Percentiles rank a stretch among this genome's conserved stretches.
phyloP scores from a whole-genome alignment of 2,888 invertebrate genomes.

The Ophion slaviceki region DNA sequence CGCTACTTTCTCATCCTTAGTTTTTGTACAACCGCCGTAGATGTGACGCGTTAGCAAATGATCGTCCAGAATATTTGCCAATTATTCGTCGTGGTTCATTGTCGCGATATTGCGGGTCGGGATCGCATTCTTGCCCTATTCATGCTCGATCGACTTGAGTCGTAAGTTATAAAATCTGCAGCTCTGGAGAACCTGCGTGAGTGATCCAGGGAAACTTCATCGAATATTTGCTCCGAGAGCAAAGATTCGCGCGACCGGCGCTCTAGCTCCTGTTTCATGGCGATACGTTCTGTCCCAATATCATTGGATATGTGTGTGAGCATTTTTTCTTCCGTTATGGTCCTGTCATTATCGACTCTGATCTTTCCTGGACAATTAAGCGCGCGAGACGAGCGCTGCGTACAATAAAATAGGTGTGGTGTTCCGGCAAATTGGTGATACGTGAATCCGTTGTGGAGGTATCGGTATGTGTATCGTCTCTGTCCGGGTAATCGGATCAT shows the following conservation, averaged over 20 bases:
- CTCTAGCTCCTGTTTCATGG: too few relatives aligned
- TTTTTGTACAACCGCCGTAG: background rate
- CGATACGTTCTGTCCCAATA: too few relatives aligned
- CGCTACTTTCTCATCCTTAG: background rate
- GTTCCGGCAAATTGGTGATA: background rate
- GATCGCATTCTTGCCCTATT: background rate
- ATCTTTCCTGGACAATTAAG: too few relatives aligned
- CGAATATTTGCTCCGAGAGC: too few relatives aligned
- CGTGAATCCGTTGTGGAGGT: constrained; percentile 14
- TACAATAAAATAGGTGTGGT: background rate
- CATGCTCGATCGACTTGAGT: background rate
- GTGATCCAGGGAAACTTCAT: too few relatives aligned
- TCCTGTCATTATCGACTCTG: too few relatives aligned
- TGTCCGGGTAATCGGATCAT: background rate
- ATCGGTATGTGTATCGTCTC: constrained; percentile 2
- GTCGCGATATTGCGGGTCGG: constrained; percentile 6
- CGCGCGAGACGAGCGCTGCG: background rate
- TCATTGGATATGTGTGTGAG: too few relatives aligned
- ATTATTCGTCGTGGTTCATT: background rate
- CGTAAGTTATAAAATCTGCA: background rate
- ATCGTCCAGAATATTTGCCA: background rate
- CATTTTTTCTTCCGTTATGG: too few relatives aligned
- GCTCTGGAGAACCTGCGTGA: background rate
- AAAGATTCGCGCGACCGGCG: too few relatives aligned
- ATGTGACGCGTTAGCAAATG: background rate